Evolutionary conservation across 2,797 vertebrate species (phyloP).

Genomic region (Neosilurus mollespiculum): DNA sequence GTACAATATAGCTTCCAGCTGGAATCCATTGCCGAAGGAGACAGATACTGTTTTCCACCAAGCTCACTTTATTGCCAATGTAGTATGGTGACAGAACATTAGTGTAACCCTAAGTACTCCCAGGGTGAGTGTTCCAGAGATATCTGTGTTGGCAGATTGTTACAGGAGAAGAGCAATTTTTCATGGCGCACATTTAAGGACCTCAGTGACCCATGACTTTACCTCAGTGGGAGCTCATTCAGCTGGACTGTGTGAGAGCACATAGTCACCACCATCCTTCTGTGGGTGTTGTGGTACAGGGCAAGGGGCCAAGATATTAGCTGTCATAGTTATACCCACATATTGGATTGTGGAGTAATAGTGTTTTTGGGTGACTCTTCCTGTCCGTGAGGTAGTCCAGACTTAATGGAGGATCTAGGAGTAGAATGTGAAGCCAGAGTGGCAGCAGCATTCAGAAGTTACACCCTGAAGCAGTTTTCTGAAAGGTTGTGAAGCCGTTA

Average conservation of each 20-base stretch:
- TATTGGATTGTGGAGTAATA: constrained; percentile 71
- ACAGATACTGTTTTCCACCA: constrained; percentile 52
- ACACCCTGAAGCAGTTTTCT: constrained; percentile 1
- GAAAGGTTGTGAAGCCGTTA: neutral
- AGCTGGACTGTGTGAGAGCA: constrained; percentile 58
- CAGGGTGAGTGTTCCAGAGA: constrained; percentile 34
- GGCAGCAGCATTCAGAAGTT: constrained; percentile 49
- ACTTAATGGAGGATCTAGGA: constrained; percentile 51
- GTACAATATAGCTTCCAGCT: constrained; percentile 69
- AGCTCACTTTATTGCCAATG: constrained; percentile 44
- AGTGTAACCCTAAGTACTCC: constrained; percentile 41
- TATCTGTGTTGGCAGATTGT: constrained; percentile 44
- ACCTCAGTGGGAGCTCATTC: constrained; percentile 62
- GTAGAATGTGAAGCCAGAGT: constrained; percentile 62
- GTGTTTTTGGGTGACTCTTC: constrained; percentile 68
- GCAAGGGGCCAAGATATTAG: constrained; percentile 64
- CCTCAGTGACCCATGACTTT: constrained; percentile 50
- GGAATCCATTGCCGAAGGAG: constrained; percentile 59
- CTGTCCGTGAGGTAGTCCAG: constrained; percentile 57
- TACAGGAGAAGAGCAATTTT: constrained; percentile 35
- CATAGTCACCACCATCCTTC: constrained; percentile 52
- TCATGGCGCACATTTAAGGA: constrained; percentile 54
- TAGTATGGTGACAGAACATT: constrained; percentile 36
- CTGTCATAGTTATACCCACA: constrained; percentile 67
- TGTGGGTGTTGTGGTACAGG: constrained; percentile 65